Evolutionary conservation across 2,888 invertebrate genomes (phyloP), one percentile per base, ranked within the genome.

Genomic region (Clostera curtula): DNA sequence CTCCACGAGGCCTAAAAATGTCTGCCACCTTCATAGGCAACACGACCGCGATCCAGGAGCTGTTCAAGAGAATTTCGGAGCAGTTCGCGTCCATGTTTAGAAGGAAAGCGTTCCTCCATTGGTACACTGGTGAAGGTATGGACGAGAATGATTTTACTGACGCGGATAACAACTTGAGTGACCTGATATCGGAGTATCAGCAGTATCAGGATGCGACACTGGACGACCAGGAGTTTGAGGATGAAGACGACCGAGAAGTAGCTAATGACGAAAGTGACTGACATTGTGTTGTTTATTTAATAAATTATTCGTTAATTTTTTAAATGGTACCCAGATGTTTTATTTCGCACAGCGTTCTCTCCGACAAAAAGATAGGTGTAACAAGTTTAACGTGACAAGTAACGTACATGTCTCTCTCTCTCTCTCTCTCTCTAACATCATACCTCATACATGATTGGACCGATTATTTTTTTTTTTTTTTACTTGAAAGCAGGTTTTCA

Each of bases 91-190:
- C 93, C 49, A 96, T 97, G 96, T 97, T 96, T 85, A 88, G 95
- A 43, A 89, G 96, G 49, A 96, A 95, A 76, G 97, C 97, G 58
- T 97, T 96, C 87, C 86, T 97, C 51, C 96, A 97, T 85, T 97
- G 97, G 96, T 97, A 96, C 80, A 94, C 95, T 21, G 94, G 95
- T 12, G 96, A 97, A 67, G 97, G 97, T 28, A 97, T 97, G 96
- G 96, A 96, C 60, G 96, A 96, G 70, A 89, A 90, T 87, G 97
- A 97, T 68, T 97, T 97, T 77, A 93, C 94, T 8, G 96, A 97
- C 62, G 96, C 97, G 2, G 96, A 97, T 62, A 93, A 93, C 56
- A 96, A 97, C 83, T 90, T 97, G 90, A 94, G 90, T 55, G 94
- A 94, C 60, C 73, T 94, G 55, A 90, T 95, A 24, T 93, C 93